These are phyloP conservation scores for Agrilus cyanescens DNA, from an alignment of 2,888 invertebrate genomes.

Conservation along the genomic window DNA sequence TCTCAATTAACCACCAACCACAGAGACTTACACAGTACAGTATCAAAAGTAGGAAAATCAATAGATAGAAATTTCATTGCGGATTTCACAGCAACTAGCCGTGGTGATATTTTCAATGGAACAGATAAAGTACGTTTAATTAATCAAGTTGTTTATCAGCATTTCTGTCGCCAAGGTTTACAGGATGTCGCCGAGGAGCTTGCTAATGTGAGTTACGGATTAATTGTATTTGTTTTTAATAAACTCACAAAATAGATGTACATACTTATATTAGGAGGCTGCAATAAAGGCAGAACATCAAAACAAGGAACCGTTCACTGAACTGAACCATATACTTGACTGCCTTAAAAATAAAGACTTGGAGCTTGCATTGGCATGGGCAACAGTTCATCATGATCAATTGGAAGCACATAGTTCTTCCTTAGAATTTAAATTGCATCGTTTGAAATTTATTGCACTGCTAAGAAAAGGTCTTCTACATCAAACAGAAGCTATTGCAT, in stretches of 20 bases:
- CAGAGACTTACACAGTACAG: conserved; percentile 64
- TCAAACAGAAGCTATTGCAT: conserved; percentile 74
- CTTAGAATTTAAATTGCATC: conserved; percentile 72
- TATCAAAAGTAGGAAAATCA: conserved; percentile 92
- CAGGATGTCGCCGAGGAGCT: conserved; percentile 82
- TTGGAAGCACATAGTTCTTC: conserved; percentile 57
- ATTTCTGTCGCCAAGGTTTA: conserved; percentile 90
- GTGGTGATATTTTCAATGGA: conserved; percentile 67
- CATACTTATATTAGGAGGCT: conserved; percentile 47
- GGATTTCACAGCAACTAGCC: conserved; percentile 79
- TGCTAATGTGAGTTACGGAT: conserved; percentile 38
- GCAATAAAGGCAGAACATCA: conserved; percentile 49
- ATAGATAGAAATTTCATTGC: conserved; percentile 91
- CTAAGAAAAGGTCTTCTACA: conserved; percentile 51
- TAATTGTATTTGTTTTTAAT: background rate
- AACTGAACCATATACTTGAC: conserved; percentile 79
- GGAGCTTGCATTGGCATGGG: conserved; percentile 81
- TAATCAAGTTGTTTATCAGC: conserved; percentile 89
- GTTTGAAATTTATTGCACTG: conserved; percentile 66
- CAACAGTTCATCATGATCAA: conserved; percentile 58
- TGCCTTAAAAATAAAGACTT: conserved; percentile 72
- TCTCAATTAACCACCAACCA: conserved; percentile 78
- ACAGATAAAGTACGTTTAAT: conserved; percentile 55
- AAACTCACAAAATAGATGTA: too few relatives aligned
- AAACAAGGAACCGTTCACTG: conserved; percentile 65